Conservation (phyloP, 2,797 vertebrate genomes). For the Chelon auratus region DNA sequence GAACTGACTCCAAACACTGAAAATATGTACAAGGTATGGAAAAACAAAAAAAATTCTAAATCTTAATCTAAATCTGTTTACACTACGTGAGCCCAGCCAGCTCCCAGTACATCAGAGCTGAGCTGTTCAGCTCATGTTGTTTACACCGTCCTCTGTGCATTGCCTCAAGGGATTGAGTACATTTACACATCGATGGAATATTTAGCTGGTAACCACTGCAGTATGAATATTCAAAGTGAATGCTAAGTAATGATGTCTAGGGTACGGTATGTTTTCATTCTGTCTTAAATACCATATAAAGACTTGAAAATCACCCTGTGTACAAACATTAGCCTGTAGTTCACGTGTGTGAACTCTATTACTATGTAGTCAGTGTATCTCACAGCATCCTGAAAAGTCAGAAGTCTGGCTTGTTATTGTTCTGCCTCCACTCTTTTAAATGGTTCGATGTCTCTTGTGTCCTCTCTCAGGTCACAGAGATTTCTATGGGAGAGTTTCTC, state of each 20-base stretch:
- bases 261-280: slow-evolving; percentile 14
- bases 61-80: too few species aligned
- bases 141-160: slow-evolving; percentile 38
- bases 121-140: slow-evolving; percentile 42
- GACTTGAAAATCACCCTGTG: slow-evolving; percentile 9
- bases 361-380: slow-evolving; percentile 34
- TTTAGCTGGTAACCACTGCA: slow-evolving; percentile 50
- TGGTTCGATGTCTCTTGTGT: neutral
- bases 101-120: slow-evolving; percentile 29
- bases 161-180: slow-evolving; percentile 49
- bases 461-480: slow-evolving; percentile 91
- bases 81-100: slow-evolving; percentile 10
- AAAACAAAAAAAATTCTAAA: too few species aligned
- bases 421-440: slow-evolving; percentile 4
- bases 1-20: too few species aligned
- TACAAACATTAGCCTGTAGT: slow-evolving; percentile 4
- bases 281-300: neutral
- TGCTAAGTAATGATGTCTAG: slow-evolving; percentile 57
- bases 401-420: slow-evolving; percentile 31
- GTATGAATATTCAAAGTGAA: slow-evolving; percentile 68
- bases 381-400: slow-evolving; percentile 14
- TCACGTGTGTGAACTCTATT: slow-evolving; percentile 11
- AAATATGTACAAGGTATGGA: neutral
- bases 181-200: slow-evolving; percentile 70
- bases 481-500: slow-evolving; percentile 99